Evolutionary conservation across 2,113 vertebrate species (phyloP).

Genomic region (Hemicordylus capensis): DNA sequence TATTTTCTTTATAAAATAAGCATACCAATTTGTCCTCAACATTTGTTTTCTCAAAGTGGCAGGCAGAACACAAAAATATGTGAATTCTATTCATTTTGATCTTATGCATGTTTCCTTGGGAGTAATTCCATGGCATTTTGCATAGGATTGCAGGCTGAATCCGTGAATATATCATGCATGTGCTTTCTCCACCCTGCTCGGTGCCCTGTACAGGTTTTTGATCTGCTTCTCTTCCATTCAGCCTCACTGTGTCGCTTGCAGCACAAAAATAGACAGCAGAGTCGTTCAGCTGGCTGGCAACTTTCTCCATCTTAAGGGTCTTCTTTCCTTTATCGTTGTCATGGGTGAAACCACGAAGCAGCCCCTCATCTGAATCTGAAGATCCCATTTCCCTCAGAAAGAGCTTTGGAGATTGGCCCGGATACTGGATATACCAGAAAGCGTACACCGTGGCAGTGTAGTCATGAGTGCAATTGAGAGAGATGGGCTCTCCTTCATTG

Average conservation of each 20-base stretch:
- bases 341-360: not conserved
- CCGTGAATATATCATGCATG: not conserved
- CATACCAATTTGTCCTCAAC: too few relatives aligned
- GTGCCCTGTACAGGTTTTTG: conserved; percentile 14
- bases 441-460: not conserved
- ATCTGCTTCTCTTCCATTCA: not conserved
- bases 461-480: conserved; percentile 24
- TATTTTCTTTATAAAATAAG: too few relatives aligned
- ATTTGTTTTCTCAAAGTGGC: too few relatives aligned
- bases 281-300: not conserved
- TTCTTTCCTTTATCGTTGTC: not conserved
- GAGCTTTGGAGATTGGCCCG: not conserved
- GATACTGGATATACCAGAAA: conserved; percentile 29
- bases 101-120: too few relatives aligned
- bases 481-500: not conserved
- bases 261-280: conserved; percentile 46
- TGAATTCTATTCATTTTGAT: too few relatives aligned
- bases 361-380: not conserved
- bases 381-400: not conserved
- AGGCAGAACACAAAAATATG: too few relatives aligned
- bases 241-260: conserved; percentile 24
- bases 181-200: not conserved
- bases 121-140: too few relatives aligned
- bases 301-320: conserved; percentile 23
- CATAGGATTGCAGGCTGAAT: not conserved